These are phyloP conservation scores for Podargus strigoides DNA, from an alignment of 2,797 vertebrate species.

Conservation along the genomic window DNA sequence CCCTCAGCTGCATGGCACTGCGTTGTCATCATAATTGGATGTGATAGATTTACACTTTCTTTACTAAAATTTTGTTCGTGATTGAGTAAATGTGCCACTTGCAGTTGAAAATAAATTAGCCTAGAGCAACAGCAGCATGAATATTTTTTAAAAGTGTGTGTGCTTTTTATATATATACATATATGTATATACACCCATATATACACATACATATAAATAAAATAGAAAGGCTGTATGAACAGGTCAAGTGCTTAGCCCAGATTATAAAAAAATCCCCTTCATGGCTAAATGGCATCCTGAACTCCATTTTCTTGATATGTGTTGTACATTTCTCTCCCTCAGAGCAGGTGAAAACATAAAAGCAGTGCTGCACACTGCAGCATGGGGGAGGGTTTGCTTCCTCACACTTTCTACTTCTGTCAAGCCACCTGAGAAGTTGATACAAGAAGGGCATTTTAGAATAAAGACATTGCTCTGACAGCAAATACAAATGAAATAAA, in stretches of 20 bases:
- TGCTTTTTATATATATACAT: not conserved
- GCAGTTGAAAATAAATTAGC: constrained; percentile 45
- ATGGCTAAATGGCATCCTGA: constrained; percentile 13
- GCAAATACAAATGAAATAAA: constrained; percentile 79
- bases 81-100: constrained; percentile 39
- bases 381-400: constrained; percentile 25
- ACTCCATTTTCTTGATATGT: constrained; percentile 1
- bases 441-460: constrained; percentile 73
- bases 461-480: constrained; percentile 80
- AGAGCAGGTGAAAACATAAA: constrained; percentile 57
- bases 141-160: not conserved
- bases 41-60: constrained; percentile 35
- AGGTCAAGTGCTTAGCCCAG: not conserved
- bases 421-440: constrained; percentile 74
- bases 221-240: not conserved
- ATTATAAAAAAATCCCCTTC: constrained; percentile 46
- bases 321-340: not conserved
- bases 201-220: not conserved
- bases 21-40: not conserved
- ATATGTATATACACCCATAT: too few species aligned
- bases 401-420: constrained; percentile 58
- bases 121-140: not conserved
- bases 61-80: constrained; percentile 40
- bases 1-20: not conserved
- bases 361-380: constrained; percentile 3